Base-by-base conservation (phyloP, 2,888 invertebrate species). In the Dryadula phaetusa region DNA sequence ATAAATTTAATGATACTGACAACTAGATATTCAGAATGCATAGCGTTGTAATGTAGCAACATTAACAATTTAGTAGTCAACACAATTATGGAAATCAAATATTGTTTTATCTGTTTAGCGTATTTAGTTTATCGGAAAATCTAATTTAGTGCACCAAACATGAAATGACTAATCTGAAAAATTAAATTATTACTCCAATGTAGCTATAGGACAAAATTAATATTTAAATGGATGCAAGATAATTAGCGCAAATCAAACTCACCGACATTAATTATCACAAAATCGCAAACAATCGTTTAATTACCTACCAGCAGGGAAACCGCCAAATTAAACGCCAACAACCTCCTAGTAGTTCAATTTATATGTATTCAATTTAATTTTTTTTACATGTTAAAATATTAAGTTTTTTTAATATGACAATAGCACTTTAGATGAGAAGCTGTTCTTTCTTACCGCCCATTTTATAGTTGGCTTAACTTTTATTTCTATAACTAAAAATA, bases 201-300 rank as follows among this genome's bases (percentile, higher is more conserved):
- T 56, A 66, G 71, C 73, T 71, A 74, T 74, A 73, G 75, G 70
- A 79, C 71, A 69, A 78, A 80, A 83, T 87, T 82, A 79, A 82
- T 85, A 82, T 88, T 84, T 85, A 83, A 84, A 86, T 84, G 81
- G 81, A 81, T 81, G 78, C 79, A 86, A 84, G 84, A 86, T 90
- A 90, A 91, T 91, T 90, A 89, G 88, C 79, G 79, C 83, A 88
- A 90, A 90, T 90, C 90, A 90, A 90, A 90, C 89, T 87, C 82
- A 79, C 80, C 81, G 80, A 87, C 88, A 88, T 90, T 85, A 90
- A 91, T 89, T 89, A 89, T 87, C 82, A 77, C 86, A 84, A 89
- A 91, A 90, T 87, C 85, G 85, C 88, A 90, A 90, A 91, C 90
- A 91, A 88, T 87, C 85, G 88, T 83, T 88, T 88, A 91, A 90